Percentiles rank a stretch among this genome's conserved stretches.
Evolutionary conservation across 2,888 invertebrate species (phyloP).

Genomic region (Ormyrus nitidulus): DNA sequence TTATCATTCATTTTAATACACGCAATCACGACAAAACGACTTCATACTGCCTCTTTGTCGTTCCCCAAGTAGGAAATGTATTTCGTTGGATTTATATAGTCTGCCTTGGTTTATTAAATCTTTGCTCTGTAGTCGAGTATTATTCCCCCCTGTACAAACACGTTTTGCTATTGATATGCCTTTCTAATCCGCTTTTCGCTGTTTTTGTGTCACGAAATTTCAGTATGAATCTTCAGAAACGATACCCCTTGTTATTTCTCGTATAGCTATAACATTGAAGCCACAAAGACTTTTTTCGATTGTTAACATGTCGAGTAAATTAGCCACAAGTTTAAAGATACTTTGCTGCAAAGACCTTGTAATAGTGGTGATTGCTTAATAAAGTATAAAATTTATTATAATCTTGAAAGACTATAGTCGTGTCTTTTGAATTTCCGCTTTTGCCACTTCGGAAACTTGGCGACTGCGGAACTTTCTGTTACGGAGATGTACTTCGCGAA

Average conservation of each 20-base stretch:
- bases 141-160: no score
- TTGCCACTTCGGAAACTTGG: not conserved
- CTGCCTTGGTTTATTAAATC: no score
- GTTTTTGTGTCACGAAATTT: not conserved
- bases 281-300: not conserved
- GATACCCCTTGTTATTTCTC: not conserved
- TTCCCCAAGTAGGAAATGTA: no score
- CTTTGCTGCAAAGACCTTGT: not conserved
- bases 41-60: no score
- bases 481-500: slow-evolving; percentile 8
- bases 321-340: not conserved
- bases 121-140: no score
- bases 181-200: not conserved
- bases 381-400: not conserved
- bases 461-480: slow-evolving; percentile 2
- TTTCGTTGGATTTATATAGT: no score
- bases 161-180: no score
- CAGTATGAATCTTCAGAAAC: not conserved
- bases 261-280: not conserved
- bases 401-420: not conserved
- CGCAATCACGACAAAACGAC: no score
- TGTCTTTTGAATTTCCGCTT: not conserved
- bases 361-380: not conserved
- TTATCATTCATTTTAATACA: no score
- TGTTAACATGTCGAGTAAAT: not conserved